Conservation (phyloP, 1,140 invertebrate species). For the Idris sp. region DNA sequence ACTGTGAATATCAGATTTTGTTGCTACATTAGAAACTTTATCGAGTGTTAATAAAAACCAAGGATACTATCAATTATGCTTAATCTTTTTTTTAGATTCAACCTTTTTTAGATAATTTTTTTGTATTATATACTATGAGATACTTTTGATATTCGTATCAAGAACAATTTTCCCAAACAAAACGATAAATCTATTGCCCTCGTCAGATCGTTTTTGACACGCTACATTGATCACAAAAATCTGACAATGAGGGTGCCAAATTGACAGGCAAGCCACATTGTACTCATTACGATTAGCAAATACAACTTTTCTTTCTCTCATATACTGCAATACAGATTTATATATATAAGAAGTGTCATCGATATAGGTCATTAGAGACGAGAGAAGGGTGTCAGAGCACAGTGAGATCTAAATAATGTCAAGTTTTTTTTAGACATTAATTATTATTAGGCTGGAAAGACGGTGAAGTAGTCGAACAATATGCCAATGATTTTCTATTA, state of each 20-base stretch:
- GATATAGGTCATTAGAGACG: constrained; percentile 49
- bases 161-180: constrained; percentile 46
- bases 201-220: constrained; percentile 24
- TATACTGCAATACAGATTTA: no score
- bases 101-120: no score
- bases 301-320: constrained; percentile 57
- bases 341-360: no score
- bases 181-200: constrained; percentile 48
- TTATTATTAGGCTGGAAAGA: constrained; percentile 64
- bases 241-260: constrained; percentile 48
- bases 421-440: constrained; percentile 68
- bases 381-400: constrained; percentile 27
- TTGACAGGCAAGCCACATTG: constrained; percentile 49
- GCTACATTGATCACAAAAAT: constrained; percentile 43
- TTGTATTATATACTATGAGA: no score
- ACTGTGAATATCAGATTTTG: constrained; percentile 27
- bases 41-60: constrained; percentile 20
- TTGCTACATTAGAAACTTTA: constrained; percentile 34
- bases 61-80: no score
- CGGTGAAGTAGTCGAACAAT: constrained; percentile 65
- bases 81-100: no score
- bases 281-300: constrained; percentile 48
- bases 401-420: constrained; percentile 27
- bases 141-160: constrained; percentile 28
- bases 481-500: constrained; percentile 74